Evolutionary conservation across 2,113 vertebrate genomes (phyloP).

Genomic region (Prionailurus bengalensis): DNA sequence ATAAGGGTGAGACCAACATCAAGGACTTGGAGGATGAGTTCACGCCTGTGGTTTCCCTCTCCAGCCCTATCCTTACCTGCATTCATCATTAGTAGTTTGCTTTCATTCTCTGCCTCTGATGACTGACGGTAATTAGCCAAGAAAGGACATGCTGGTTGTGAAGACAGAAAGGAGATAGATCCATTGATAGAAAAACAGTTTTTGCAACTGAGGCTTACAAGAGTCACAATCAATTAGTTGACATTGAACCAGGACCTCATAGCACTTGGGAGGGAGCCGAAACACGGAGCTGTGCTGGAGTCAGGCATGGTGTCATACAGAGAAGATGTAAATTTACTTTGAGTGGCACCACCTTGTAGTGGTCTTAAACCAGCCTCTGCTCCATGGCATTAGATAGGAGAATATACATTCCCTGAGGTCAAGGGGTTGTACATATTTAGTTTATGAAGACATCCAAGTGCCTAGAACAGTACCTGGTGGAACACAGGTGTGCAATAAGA

Average conservation of each 20-base stretch:
- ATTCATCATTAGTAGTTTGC: background rate
- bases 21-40: background rate
- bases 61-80: background rate
- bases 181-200: background rate
- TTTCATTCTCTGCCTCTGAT: background rate
- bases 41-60: rapidly evolving
- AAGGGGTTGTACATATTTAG: background rate
- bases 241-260: background rate
- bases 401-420: rapidly evolving
- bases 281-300: background rate
- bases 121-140: background rate
- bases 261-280: background rate
- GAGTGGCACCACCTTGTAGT: background rate
- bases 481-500: background rate
- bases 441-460: background rate
- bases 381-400: background rate
- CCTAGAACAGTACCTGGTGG: background rate
- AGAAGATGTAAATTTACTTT: background rate
- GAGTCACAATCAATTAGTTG: background rate
- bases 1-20: rapidly evolving
- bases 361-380: background rate
- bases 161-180: background rate
- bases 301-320: rapidly evolving
- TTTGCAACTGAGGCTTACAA: background rate
- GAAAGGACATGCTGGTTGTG: background rate